Evolutionary conservation across 1,140 invertebrate species (phyloP), one percentile per base, ranked within the genome.

Genomic region (Sminthurinus signatus): DNA sequence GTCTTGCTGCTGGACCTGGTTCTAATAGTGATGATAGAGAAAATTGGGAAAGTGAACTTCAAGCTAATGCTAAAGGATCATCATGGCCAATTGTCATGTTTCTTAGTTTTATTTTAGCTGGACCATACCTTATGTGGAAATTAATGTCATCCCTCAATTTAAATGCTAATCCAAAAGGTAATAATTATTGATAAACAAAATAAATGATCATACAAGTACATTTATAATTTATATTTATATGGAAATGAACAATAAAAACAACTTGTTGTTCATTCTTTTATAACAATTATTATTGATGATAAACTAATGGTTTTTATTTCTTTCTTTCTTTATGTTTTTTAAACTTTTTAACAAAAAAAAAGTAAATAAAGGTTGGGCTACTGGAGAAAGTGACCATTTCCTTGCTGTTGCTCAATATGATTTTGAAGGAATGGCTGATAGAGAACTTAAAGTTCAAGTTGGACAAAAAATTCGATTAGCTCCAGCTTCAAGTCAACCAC

Each of bases 91-190:
- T 84, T 32, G 58, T 84, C 2, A 73, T 94, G 67, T 95, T 96
- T 78, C 82, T 96, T 71, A 86, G 86, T 17, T 82, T 96, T 58
- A 84, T 96, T 56, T 80, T 93, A 46, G 87, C 88, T 0, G 91
- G 91, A 48, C 94, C 95, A 0, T 96, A 93, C 78, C 79, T 98
- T 23, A 88, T 98, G 61, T 90, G 91, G 77, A 91, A 86, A 77
- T 81, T 96, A 73, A 73, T 96, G 10, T 84, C 79, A 29, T 83
- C 80, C 36, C 79, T 70, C 10, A 70, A 70, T 61, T 42, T 68
- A 8, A 63, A 62, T 60, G 2, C 32, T 14, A 48, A 42, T 3
- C 27, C 46, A 25, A 55, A 56, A 60, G 62, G 61, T 63, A 59
- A 59, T 4, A 23, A 8, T 32, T n/a, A n/a, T n/a, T n/a, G n/a